Conservation (phyloP, 2,113 vertebrate genomes). For the Oryzias woworae region DNA sequence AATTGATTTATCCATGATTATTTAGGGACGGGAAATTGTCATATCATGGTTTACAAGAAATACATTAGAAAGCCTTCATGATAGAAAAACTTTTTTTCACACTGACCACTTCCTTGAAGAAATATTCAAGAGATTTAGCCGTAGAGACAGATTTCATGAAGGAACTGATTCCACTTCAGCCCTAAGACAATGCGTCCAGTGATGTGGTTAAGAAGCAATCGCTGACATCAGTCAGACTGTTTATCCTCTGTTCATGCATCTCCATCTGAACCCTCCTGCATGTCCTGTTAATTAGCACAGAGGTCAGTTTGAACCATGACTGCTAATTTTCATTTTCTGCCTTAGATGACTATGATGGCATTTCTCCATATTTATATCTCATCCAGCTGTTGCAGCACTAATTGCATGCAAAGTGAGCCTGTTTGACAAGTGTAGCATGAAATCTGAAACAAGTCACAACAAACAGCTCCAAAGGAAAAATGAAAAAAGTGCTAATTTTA, state of each 20-base stretch:
- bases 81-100: not conserved
- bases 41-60: not conserved
- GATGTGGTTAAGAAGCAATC: not conserved
- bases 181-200: not conserved
- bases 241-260: not conserved
- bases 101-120: not conserved
- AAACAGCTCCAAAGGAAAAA: no score
- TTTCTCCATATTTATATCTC: not conserved
- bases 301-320: slow-evolving; percentile 4
- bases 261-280: not conserved
- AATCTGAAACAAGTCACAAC: no score
- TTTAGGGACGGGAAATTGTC: not conserved
- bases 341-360: not conserved
- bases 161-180: not conserved
- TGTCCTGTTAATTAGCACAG: not conserved
- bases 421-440: no score
- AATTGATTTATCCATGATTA: not conserved
- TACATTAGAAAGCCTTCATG: not conserved
- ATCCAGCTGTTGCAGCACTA: not conserved
- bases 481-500: no score
- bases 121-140: not conserved
- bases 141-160: not conserved
- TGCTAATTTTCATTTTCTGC: slow-evolving; percentile 1
- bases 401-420: no score
- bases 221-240: not conserved